Conservation (phyloP, 2,888 invertebrate genomes). For the Elysia crispata region DNA sequence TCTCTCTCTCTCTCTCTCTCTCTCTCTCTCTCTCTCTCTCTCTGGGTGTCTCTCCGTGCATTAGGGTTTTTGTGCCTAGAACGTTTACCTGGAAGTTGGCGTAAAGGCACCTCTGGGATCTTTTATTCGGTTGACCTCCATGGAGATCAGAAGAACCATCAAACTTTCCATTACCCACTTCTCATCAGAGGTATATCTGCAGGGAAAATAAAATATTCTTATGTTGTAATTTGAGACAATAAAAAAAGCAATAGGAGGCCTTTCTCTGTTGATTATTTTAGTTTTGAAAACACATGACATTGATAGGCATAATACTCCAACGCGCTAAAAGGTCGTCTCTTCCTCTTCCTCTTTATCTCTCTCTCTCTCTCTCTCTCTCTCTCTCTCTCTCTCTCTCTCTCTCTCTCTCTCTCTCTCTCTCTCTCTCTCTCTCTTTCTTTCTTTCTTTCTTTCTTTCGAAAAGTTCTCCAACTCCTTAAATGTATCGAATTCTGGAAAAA, state of each 20-base stretch:
- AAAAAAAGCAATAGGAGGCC: background rate
- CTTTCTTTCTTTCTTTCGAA: background rate
- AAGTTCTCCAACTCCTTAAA: background rate
- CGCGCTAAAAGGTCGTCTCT: no score
- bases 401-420: conserved; percentile 42
- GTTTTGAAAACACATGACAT: no score
- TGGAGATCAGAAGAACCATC: background rate
- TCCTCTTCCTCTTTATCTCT: background rate
- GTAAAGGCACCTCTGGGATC: no score
- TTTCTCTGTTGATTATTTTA: no score
- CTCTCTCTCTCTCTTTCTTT: conserved; percentile 29
- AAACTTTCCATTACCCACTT: background rate
- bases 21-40: background rate
- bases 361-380: conserved; percentile 30
- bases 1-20: conserved; percentile 6
- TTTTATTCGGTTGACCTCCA: background rate
- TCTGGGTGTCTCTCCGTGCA: background rate
- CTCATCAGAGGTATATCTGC: background rate
- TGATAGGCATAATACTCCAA: no score
- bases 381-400: conserved; percentile 35
- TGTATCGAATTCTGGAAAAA: no score
- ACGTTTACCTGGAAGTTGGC: no score
- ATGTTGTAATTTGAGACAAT: background rate
- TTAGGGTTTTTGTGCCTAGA: background rate
- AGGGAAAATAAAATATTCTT: background rate